These are phyloP conservation scores for Crotalus horridus DNA, from an alignment of 2,113 vertebrate genomes.

Conservation along the genomic window DNA sequence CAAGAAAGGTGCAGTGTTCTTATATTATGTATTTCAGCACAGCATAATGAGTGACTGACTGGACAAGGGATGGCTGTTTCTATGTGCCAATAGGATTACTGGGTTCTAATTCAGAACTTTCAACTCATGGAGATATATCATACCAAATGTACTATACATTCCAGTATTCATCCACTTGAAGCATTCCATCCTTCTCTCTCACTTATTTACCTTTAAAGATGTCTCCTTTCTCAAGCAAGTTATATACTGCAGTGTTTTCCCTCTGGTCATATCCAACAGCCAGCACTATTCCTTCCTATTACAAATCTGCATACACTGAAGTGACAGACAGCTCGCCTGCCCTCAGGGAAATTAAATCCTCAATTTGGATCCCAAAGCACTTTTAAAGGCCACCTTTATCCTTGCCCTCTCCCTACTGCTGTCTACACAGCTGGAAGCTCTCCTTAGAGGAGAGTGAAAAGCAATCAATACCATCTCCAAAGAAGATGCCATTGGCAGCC, in stretches of 20 bases:
- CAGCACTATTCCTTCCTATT: slow-evolving; percentile 40
- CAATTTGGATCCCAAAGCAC: slow-evolving; percentile 53
- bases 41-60: background rate
- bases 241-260: slow-evolving; percentile 27
- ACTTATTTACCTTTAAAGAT: slow-evolving; percentile 30
- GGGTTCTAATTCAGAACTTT: background rate
- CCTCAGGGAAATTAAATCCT: slow-evolving; percentile 60
- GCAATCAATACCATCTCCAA: slow-evolving; percentile 68
- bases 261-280: slow-evolving; percentile 26
- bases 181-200: slow-evolving; percentile 14
- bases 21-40: background rate
- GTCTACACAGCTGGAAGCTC: slow-evolving; percentile 58
- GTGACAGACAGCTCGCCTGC: slow-evolving; percentile 40
- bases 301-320: slow-evolving; percentile 37
- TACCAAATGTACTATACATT: background rate
- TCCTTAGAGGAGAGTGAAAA: slow-evolving; percentile 58
- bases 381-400: slow-evolving; percentile 57
- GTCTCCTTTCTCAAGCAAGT: slow-evolving; percentile 21
- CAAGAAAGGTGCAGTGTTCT: background rate
- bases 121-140: background rate
- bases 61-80: background rate
- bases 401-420: slow-evolving; percentile 54
- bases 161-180: background rate
- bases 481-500: slow-evolving; percentile 63
- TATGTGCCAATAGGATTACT: background rate